Percentiles rank a stretch among this genome's conserved stretches.
These are phyloP conservation scores for Panorpa germanica DNA, from an alignment of 2,888 invertebrate species.

Conservation along the genomic window DNA sequence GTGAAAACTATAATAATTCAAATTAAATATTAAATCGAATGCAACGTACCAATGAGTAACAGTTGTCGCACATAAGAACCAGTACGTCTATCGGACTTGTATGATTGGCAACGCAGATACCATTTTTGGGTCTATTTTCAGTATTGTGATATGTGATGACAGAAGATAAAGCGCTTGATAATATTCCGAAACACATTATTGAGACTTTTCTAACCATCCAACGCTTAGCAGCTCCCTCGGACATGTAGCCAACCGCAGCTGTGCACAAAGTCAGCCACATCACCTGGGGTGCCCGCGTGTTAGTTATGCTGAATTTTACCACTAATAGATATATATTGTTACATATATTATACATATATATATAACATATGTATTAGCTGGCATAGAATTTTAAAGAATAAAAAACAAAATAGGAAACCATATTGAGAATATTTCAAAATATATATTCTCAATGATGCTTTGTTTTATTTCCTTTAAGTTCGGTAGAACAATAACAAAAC, in stretches of 20 bases:
- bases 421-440: too few species aligned
- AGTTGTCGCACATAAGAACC: constrained; percentile 91
- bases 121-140: constrained; percentile 63
- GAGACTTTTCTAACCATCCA: constrained; percentile 63
- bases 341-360: too few species aligned
- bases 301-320: too few species aligned
- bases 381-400: too few species aligned
- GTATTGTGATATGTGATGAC: constrained; percentile 73
- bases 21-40: constrained; percentile 1
- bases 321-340: too few species aligned
- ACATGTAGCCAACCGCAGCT: constrained; percentile 68
- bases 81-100: constrained; percentile 97
- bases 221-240: constrained; percentile 59
- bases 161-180: constrained; percentile 80
- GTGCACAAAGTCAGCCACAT: constrained; percentile 75
- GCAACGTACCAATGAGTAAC: constrained; percentile 86
- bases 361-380: too few species aligned
- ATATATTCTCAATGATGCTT: too few species aligned
- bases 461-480: too few species aligned
- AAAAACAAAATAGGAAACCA: too few species aligned
- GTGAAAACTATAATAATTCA: too few species aligned
- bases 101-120: constrained; percentile 97
- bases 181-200: constrained; percentile 79
- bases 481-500: too few species aligned
- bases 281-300: too few species aligned